Conservation (phyloP, 2,797 vertebrate genomes). For the Hapalemur alaotrensis region DNA sequence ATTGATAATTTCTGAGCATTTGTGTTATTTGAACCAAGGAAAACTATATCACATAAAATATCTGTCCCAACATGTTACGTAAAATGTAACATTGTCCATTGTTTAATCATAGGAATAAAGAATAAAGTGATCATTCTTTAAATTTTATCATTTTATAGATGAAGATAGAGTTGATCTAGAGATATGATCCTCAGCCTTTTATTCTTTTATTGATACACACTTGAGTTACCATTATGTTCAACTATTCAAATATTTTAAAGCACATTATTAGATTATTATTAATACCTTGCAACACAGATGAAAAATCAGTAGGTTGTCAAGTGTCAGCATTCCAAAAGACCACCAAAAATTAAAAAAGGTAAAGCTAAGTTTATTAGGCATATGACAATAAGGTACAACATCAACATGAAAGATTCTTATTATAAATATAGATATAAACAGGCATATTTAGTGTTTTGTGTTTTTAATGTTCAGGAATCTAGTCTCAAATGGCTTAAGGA, state of each 20-base stretch:
- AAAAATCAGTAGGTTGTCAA: neutral
- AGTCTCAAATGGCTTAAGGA: neutral
- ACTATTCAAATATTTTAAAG: neutral
- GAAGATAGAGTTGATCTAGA: neutral
- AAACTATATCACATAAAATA: neutral
- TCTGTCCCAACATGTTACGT: neutral
- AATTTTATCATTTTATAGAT: neutral
- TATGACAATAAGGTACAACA: neutral
- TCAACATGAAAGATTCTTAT: neutral
- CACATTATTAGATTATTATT: neutral
- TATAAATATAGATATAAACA: neutral
- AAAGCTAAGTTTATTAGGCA: neutral
- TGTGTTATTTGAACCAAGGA: neutral
- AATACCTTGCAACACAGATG: neutral
- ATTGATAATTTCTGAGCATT: neutral
- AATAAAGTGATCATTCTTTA: neutral
- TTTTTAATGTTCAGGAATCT: neutral
- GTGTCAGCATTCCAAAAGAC: neutral
- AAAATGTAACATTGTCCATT: neutral
- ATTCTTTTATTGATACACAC: neutral
- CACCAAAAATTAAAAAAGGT: neutral
- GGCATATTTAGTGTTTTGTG: neutral
- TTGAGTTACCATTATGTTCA: neutral
- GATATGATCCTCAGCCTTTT: neutral
- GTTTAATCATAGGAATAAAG: neutral